phyloP scores from a whole-genome alignment of 1,140 invertebrate species.

The Brachionus paranguensis region DNA sequence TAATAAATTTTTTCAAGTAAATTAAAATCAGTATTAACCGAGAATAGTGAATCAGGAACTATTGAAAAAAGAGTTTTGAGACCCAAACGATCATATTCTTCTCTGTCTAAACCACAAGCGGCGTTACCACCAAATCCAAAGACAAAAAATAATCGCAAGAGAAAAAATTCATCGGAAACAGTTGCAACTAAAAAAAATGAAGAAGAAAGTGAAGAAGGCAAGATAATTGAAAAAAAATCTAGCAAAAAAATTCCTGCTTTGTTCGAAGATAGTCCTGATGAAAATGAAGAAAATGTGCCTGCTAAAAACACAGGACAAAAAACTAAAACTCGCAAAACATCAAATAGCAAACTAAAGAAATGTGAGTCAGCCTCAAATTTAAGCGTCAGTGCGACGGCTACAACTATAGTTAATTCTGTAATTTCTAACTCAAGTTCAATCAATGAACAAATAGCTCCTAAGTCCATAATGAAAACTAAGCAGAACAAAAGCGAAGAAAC shows the following conservation, averaged over 20 bases:
- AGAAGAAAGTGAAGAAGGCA: background rate
- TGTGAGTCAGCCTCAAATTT: background rate
- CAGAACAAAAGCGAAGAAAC: background rate
- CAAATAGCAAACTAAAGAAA: background rate
- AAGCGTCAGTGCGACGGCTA: background rate
- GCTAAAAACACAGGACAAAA: background rate
- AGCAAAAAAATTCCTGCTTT: background rate
- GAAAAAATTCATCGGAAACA: background rate
- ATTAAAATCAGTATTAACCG: background rate
- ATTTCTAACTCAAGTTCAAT: background rate
- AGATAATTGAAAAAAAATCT: background rate
- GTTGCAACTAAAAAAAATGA: background rate
- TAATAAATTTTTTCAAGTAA: background rate
- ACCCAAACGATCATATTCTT: background rate
- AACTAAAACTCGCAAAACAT: background rate
- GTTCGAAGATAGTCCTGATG: conserved; percentile 21
- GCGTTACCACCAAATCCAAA: background rate
- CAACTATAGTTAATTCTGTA: background rate
- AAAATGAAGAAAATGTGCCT: background rate
- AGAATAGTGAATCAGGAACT: background rate
- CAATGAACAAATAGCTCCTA: background rate
- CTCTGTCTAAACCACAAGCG: background rate
- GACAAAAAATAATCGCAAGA: background rate
- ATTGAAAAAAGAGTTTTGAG: background rate
- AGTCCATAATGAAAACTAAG: conserved; percentile 8